Evolutionary conservation across 2,797 vertebrate genomes (phyloP), one percentile per base, ranked within the genome.

Genomic region (Aldrovandia affinis): DNA sequence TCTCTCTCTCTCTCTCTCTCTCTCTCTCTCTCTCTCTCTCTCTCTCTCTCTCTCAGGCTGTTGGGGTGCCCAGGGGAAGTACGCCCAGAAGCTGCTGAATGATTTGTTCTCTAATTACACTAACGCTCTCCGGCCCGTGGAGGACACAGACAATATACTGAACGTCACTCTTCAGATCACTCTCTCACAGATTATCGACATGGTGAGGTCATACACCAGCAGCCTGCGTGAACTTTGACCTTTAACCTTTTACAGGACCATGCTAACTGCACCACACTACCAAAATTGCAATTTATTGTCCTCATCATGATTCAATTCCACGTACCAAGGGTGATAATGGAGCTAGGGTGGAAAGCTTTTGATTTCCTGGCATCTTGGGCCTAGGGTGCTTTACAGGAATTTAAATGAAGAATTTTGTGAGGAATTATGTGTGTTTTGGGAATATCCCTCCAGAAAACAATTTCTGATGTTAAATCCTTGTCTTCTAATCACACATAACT

Each of bases 131-230:
- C 89, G 97, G 2, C 97, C 97, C 0, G 97, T 97, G 87, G 95
- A 96, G 55, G 96, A 98, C 91, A 98, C 96, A 0, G 95, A 97
- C 81, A 90, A 96, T 86, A 94, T 94, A 25, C 95, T 98, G 88
- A 98, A 97, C 0, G 96, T 98, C 88, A 98, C 97, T 0, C 92
- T 98, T 39, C 97, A 97, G 91, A 92, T 99, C 91, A 99, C 97
- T 6, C 88, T 98, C 50, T 97, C 97, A 75, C 98, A 99, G 92
- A 97, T 99, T 89, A 98, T 99, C 4, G 97, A 98, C 91, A 98
- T 98, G 97, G 98, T 98, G 93, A 91, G 84, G 78, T 14, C 25
- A 18, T 42, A 52, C 10, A 20, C 70, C 4, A 18, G 70, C 7
- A 1, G 33, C 36, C 30, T 33, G 61, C 61, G 2, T 14, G 2